phyloP scores from a whole-genome alignment of 2,888 invertebrate species.

The Syrphus vitripennis region DNA sequence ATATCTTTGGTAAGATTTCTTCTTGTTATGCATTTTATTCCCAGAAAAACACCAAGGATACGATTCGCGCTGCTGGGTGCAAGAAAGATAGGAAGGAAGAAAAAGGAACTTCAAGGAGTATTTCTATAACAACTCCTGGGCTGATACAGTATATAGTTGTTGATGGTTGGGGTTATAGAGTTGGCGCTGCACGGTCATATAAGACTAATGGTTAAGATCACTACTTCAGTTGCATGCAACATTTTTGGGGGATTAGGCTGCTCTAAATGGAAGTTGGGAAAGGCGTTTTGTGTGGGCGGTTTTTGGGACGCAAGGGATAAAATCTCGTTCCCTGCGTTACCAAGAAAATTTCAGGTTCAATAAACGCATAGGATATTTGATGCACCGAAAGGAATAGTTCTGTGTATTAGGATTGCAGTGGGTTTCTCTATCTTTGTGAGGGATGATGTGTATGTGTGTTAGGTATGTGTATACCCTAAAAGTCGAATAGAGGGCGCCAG shows the following conservation, averaged over 20 bases:
- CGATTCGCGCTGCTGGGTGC: not conserved
- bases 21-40: constrained; percentile 36
- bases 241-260: constrained; percentile 67
- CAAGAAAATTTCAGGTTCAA: constrained; percentile 59
- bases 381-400: constrained; percentile 35
- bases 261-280: constrained; percentile 9
- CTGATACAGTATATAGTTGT: constrained; percentile 13
- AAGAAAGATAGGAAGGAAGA: constrained; percentile 10
- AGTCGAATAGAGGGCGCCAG: constrained; percentile 70
- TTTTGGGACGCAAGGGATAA: constrained; percentile 2
- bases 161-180: constrained; percentile 51
- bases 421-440: not conserved
- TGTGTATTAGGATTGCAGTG: constrained; percentile 17
- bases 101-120: constrained; percentile 61
- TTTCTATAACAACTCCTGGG: constrained; percentile 12
- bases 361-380: constrained; percentile 70
- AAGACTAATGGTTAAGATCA: constrained; percentile 69
- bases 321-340: not conserved
- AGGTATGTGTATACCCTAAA: constrained; percentile 23
- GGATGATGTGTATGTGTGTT: not conserved
- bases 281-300: constrained; percentile 22
- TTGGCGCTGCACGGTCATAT: constrained; percentile 51
- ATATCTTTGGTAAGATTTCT: constrained; percentile 34
- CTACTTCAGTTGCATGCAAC: constrained; percentile 69
- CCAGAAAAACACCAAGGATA: constrained; percentile 21